Conservation (phyloP, 2,888 invertebrate species). For the Eueremaeus valkanovi region DNA sequence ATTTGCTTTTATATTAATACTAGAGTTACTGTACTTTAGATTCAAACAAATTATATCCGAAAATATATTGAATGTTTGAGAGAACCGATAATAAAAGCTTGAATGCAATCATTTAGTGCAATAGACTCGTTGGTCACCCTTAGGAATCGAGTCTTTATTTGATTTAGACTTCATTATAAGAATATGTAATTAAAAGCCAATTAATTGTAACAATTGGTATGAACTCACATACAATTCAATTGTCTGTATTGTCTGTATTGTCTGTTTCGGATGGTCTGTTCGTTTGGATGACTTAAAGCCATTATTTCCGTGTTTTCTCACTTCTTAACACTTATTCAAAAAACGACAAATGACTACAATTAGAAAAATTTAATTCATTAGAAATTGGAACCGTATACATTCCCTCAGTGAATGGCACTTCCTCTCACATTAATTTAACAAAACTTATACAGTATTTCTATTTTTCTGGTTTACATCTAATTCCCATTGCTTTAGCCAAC, state of each 20-base stretch:
- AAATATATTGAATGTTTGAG: too few species aligned
- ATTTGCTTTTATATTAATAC: too few species aligned
- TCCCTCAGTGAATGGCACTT: constrained; percentile 22
- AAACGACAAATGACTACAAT: constrained; percentile 3
- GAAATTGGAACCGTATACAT: neutral
- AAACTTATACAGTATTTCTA: neutral
- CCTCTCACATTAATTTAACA: constrained; percentile 22
- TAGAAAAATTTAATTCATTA: neutral
- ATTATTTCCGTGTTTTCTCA: constrained; percentile 27
- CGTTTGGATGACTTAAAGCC: neutral
- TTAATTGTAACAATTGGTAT: too few species aligned
- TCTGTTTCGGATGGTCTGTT: neutral
- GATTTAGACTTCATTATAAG: too few species aligned
- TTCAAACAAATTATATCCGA: too few species aligned
- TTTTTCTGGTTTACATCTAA: neutral
- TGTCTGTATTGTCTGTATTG: neutral
- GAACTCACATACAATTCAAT: too few species aligned
- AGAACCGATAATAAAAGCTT: too few species aligned
- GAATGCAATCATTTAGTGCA: too few species aligned
- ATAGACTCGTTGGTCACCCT: too few species aligned
- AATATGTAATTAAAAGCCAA: too few species aligned
- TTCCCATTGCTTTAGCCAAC: neutral
- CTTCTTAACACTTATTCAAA: constrained; percentile 11
- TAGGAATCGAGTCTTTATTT: too few species aligned
- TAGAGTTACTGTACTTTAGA: too few species aligned